Base-by-base conservation (phyloP, 2,888 invertebrate species). In the Carcina quercana region DNA sequence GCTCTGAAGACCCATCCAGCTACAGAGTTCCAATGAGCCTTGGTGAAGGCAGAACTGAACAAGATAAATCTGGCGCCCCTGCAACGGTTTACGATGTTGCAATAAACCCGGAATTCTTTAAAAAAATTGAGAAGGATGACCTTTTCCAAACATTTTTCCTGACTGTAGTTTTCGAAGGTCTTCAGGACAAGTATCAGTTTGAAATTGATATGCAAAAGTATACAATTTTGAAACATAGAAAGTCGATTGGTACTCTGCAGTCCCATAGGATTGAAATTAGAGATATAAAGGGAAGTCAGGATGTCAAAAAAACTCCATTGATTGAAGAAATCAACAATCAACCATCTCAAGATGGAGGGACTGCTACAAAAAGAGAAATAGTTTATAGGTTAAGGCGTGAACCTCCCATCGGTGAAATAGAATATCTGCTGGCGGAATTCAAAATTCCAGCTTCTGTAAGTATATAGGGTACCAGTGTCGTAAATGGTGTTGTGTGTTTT, bases 1-100 rank as follows among this genome's bases (percentile, higher is more conserved):
- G 86, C 38, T 90, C 91, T 0, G 87, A 88, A 33, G 90, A 91
- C 29, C 88, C 91, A 0, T 86, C 89, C 3, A 87, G 87, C 27
- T 96, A 89, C 67, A 84, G 91, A 40, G 89, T 97, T 25, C 96
- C 96, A 0, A 93, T 97, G 93, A 96, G 96, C 63, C 91, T 97
- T 42, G 95, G 95, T 0, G 91, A 92, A 57, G 88, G 92, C 3
- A 89, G 91, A 47, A 86, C 86, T 4, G 95, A 94, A 55, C 71
- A 80, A 13, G 96, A 96, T 62, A 95, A 94, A 65, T 86, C 88
- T 30, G 92, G 93, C 15, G 80, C 86, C 13, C 87, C 89, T 0
- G 91, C 91, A 20, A 88, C 88, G 35, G 93, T 89, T 0, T 94
- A 92, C 59, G 96, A 97, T 68, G 88, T 97, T 15, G 93, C 94